These are phyloP conservation scores for Monomorium pharaonis DNA, from an alignment of 1,140 invertebrate genomes.

Conservation along the genomic window DNA sequence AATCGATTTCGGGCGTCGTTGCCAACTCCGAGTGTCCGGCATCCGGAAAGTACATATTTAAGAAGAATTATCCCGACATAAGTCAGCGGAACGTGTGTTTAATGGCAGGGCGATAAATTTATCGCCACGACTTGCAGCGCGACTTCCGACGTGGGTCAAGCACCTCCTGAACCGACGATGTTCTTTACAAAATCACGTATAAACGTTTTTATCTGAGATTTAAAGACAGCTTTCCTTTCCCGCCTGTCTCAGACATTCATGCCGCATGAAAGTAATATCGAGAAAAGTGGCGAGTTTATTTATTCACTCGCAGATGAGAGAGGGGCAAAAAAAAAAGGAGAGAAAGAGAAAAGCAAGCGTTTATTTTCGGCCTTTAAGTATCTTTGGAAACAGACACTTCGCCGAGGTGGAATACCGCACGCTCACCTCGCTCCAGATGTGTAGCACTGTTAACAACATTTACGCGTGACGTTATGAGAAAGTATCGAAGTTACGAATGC, in stretches of 20 bases:
- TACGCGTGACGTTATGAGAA: conserved; percentile 35
- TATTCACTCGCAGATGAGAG: background rate
- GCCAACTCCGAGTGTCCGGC: background rate
- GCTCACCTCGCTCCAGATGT: conserved; percentile 54
- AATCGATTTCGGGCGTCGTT: conserved; percentile 26
- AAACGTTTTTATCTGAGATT: background rate
- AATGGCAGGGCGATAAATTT: background rate
- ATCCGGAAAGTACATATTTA: conserved; percentile 10
- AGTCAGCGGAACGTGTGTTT: background rate
- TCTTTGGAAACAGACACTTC: conserved; percentile 8
- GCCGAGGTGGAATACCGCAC: background rate
- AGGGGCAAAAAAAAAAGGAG: background rate
- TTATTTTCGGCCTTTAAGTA: background rate
- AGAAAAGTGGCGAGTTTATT: background rate
- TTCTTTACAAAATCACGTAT: background rate
- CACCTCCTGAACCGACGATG: background rate
- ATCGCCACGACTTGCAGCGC: background rate
- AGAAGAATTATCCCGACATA: background rate
- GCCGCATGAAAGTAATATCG: background rate
- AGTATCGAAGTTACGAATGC: conserved; percentile 38
- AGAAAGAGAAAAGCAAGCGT: background rate
- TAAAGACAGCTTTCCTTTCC: background rate
- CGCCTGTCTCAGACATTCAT: background rate
- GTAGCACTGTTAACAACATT: conserved; percentile 27
- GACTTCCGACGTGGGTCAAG: conserved; percentile 1